Conservation (phyloP, 2,888 invertebrate genomes). For the Molanna angustata region DNA sequence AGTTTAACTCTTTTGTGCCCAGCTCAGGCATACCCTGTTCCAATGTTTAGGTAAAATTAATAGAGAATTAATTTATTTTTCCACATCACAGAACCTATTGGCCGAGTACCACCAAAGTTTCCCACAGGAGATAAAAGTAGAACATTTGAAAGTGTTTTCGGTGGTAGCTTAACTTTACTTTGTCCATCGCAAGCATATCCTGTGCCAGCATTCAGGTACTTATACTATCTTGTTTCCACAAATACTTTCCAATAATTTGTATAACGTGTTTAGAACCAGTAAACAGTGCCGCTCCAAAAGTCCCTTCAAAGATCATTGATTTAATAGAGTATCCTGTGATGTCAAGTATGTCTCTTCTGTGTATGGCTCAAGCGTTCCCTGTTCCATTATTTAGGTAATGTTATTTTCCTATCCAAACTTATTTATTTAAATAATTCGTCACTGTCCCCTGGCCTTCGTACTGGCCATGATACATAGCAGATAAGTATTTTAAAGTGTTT, state of each 20-base stretch:
- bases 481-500: no score
- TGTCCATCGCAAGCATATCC: slow-evolving; percentile 78
- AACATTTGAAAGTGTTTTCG: slow-evolving; percentile 57
- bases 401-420: background rate
- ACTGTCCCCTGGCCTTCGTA: no score
- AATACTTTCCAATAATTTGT: slow-evolving; percentile 7
- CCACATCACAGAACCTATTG: slow-evolving; percentile 60
- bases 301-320: slow-evolving; percentile 57
- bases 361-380: slow-evolving; percentile 65
- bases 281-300: slow-evolving; percentile 67
- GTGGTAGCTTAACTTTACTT: slow-evolving; percentile 56
- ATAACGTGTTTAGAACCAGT: slow-evolving; percentile 57
- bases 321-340: slow-evolving; percentile 37
- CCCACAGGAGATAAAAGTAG: slow-evolving; percentile 62
- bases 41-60: slow-evolving; percentile 62
- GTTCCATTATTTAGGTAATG: slow-evolving; percentile 65
- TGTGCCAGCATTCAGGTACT: slow-evolving; percentile 62
- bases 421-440: background rate
- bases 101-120: slow-evolving; percentile 66
- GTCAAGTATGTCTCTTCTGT: slow-evolving; percentile 52
- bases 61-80: slow-evolving; percentile 32
- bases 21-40: slow-evolving; percentile 74
- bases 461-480: no score
- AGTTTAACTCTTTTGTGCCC: slow-evolving; percentile 68
- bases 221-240: slow-evolving; percentile 19